phyloP scores from a whole-genome alignment of 1,140 invertebrate genomes.

The Brachionus plicatilis region DNA sequence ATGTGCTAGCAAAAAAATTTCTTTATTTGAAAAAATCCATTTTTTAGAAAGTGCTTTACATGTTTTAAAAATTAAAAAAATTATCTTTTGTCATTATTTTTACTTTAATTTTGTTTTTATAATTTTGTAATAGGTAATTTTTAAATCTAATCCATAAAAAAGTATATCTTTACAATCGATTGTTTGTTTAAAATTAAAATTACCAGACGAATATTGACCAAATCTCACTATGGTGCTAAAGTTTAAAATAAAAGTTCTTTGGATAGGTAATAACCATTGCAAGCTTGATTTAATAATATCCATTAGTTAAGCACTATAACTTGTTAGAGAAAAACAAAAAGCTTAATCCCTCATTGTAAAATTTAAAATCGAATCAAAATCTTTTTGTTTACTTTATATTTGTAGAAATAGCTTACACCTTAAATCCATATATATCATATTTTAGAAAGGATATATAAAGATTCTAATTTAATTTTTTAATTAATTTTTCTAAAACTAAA shows the following conservation, averaged over 20 bases:
- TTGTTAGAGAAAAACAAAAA: neutral
- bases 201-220: neutral
- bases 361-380: neutral
- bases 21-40: too few relatives aligned
- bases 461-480: neutral
- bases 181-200: neutral
- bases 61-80: too few relatives aligned
- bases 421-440: neutral
- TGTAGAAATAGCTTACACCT: neutral
- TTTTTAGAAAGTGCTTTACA: too few relatives aligned
- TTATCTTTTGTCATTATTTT: too few relatives aligned
- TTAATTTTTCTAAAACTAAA: neutral
- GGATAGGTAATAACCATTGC: neutral
- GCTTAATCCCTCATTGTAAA: neutral
- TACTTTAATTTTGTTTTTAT: too few relatives aligned
- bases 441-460: neutral
- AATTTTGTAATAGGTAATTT: neutral
- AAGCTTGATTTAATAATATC: neutral
- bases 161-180: neutral
- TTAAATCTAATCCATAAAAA: neutral
- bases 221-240: neutral
- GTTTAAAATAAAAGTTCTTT: neutral
- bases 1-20: too few relatives aligned
- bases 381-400: neutral
- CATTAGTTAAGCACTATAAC: neutral